Conservation (phyloP, 2,113 vertebrate species). For the Nycticorax nycticorax region DNA sequence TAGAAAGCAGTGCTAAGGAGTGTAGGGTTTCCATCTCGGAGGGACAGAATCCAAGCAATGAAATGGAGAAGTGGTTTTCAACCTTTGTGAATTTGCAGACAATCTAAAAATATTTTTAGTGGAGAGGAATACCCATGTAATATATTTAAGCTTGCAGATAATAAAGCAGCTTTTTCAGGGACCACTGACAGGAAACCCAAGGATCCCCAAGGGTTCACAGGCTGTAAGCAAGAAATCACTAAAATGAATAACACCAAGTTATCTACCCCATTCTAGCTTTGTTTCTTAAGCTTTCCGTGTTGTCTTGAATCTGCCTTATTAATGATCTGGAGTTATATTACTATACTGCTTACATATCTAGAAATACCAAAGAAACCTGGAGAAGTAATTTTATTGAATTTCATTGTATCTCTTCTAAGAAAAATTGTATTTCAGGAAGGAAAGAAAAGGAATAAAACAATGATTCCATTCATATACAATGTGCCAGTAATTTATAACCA, state of each 20-base stretch:
- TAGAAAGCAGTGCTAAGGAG: neutral
- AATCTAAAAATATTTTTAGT: neutral
- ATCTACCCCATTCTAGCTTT: neutral
- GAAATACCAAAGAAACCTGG: neutral
- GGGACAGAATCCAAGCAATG: neutral
- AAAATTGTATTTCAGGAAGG: neutral
- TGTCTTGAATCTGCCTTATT: neutral
- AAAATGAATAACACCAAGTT: neutral
- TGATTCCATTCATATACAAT: slow-evolving; percentile 56
- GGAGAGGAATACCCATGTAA: neutral
- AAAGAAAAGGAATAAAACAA: slow-evolving; percentile 27
- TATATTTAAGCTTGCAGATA: neutral
- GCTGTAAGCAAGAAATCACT: neutral
- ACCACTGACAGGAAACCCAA: neutral
- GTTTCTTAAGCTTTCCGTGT: neutral
- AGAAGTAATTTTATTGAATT: neutral
- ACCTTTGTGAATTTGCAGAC: neutral
- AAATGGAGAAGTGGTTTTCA: neutral
- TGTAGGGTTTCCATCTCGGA: neutral
- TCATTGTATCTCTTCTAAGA: neutral
- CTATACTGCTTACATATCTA: neutral
- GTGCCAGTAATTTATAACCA: slow-evolving; percentile 69
- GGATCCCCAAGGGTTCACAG: neutral
- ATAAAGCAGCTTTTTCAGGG: neutral
- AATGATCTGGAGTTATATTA: neutral